Percentiles rank a stretch among this genome's conserved stretches.
Conservation (phyloP, 2,888 invertebrate species). For the Rhagium mordax region DNA sequence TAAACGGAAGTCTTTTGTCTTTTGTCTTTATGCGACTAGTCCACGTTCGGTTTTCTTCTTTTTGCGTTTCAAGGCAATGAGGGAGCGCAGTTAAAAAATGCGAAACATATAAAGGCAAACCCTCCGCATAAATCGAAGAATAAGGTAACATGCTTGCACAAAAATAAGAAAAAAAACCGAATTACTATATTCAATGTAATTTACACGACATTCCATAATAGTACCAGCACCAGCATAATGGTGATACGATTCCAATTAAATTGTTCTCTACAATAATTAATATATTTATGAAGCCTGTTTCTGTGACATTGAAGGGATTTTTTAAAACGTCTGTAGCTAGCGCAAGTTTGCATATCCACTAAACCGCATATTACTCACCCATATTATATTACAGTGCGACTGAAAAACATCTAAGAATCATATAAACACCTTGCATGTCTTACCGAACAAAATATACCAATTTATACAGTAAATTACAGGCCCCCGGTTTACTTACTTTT, state of each 20-base stretch:
- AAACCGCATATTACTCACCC: conserved; percentile 24
- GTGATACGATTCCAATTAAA: conserved; percentile 32
- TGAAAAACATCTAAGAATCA: not conserved
- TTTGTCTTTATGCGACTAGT: too few species aligned
- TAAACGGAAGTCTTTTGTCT: too few species aligned
- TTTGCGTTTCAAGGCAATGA: not conserved
- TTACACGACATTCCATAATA: conserved; percentile 37
- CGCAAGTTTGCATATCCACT: not conserved
- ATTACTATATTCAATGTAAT: conserved; percentile 6
- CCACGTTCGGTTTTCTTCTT: not conserved
- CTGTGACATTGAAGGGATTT: conserved; percentile 29
- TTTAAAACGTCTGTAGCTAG: not conserved
- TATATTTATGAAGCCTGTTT: conserved; percentile 20
- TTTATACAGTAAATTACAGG: too few species aligned
- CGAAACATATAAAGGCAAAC: not conserved
- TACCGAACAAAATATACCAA: not conserved
- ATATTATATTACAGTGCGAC: not conserved
- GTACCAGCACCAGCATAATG: conserved; percentile 37
- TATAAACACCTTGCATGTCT: not conserved
- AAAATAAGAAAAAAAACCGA: conserved; percentile 7
- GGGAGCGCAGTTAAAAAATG: conserved; percentile 13
- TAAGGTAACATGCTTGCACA: not conserved
- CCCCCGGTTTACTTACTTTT: too few species aligned
- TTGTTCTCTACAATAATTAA: conserved; percentile 35
- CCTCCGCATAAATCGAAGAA: not conserved